These are phyloP conservation scores for Entelurus aequoreus DNA, from an alignment of 2,113 vertebrate species.

Conservation along the genomic window DNA sequence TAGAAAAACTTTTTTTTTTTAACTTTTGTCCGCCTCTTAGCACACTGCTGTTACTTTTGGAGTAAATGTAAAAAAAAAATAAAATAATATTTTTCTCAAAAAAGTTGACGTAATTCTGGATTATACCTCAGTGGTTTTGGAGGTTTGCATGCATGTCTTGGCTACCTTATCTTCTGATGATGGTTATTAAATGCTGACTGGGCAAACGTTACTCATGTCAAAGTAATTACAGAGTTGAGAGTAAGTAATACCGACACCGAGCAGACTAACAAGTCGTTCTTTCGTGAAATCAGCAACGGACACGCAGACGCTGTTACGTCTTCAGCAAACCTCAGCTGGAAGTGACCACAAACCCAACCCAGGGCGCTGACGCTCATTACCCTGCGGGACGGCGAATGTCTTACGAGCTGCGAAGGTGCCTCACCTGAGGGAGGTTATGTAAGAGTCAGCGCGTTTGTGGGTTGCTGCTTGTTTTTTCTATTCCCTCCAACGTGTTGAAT, in stretches of 20 bases:
- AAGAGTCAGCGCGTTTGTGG: constrained; percentile 34
- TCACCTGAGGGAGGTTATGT: constrained; percentile 40
- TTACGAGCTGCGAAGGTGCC: constrained; percentile 28
- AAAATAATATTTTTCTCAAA: too few relatives aligned
- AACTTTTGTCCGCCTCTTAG: too few relatives aligned
- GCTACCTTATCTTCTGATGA: neutral
- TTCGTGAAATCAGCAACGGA: constrained; percentile 29
- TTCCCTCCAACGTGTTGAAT: too few relatives aligned
- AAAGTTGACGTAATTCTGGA: too few relatives aligned
- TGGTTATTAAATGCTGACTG: constrained; percentile 2
- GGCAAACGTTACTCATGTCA: constrained; percentile 4
- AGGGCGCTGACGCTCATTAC: constrained; percentile 33
- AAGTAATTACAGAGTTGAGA: neutral
- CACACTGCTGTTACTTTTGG: too few relatives aligned
- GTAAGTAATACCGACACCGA: neutral
- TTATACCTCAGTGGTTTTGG: too few relatives aligned
- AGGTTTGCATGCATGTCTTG: neutral
- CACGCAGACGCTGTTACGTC: constrained; percentile 25
- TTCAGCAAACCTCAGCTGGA: constrained; percentile 33
- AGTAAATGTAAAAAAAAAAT: too few relatives aligned
- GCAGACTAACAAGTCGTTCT: constrained; percentile 6
- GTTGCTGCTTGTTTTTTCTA: constrained; percentile 4
- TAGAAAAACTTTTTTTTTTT: too few relatives aligned
- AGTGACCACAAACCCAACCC: constrained; percentile 25
- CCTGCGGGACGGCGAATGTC: constrained; percentile 22